Conservation (phyloP, 2,113 vertebrate genomes). For the Mionectes macconnelli region DNA sequence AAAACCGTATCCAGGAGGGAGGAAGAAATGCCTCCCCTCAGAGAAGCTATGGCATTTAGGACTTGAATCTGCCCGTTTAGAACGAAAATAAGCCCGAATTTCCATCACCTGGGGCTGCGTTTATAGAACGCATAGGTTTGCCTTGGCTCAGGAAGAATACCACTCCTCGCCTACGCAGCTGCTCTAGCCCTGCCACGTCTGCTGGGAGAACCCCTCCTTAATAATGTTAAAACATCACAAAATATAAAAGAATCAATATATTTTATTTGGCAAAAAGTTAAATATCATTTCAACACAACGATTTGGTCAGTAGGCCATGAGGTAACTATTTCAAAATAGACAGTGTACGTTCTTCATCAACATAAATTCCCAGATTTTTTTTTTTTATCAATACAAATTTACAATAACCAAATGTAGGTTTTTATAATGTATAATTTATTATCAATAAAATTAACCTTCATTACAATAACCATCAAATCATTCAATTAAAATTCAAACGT, state of each 20-base stretch:
- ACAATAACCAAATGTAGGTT: conserved; percentile 73
- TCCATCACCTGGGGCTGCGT: not conserved
- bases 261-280: conserved; percentile 97
- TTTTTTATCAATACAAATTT: conserved; percentile 73
- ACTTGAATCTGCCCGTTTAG: not conserved
- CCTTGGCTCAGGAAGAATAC: not conserved
- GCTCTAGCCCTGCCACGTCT: not conserved
- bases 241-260: conserved; percentile 80
- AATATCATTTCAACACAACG: conserved; percentile 88
- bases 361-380: conserved; percentile 64
- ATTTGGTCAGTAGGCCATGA: conserved; percentile 91
- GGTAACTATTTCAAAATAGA: conserved; percentile 91
- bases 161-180: not conserved
- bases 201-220: not conserved
- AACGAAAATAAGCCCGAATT: not conserved
- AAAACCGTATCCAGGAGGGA: not conserved
- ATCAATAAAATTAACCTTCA: conserved; percentile 81
- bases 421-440: conserved; percentile 83
- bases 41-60: not conserved
- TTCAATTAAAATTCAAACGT: conserved; percentile 73
- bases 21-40: not conserved
- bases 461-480: conserved; percentile 76
- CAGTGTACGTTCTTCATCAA: conserved; percentile 75
- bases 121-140: not conserved
- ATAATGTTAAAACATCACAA: conserved; percentile 57